Conservation (phyloP, 2,888 invertebrate species). For the Suillia variegata region DNA sequence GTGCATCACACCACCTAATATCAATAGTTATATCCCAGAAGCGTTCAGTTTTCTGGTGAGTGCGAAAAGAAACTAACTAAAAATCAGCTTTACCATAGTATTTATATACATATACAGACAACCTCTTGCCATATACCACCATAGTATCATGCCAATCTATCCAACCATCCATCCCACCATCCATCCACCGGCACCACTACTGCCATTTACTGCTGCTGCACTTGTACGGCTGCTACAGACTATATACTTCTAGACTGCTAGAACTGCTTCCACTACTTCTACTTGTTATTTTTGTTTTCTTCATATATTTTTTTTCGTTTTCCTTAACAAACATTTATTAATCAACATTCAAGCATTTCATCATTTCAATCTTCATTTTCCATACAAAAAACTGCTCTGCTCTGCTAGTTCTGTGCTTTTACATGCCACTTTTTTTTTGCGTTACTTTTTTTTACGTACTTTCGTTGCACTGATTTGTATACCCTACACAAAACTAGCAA, state of each 20-base stretch:
- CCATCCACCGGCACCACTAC: background rate
- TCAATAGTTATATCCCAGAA: constrained; percentile 57
- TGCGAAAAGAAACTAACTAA: constrained; percentile 27
- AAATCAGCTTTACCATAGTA: background rate
- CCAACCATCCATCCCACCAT: background rate
- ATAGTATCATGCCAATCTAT: background rate
- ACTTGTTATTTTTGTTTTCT: background rate
- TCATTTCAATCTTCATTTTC: constrained; percentile 1
- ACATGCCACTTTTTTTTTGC: constrained; percentile 6
- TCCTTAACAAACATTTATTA: background rate
- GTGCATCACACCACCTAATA: constrained; percentile 56
- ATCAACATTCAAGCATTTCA: constrained; percentile 9
- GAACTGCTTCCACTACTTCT: too few species aligned
- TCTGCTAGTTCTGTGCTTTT: background rate
- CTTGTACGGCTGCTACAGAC: too few species aligned
- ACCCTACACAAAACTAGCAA: too few species aligned
- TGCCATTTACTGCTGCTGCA: too few species aligned
- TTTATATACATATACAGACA: too few species aligned
- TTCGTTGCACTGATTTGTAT: too few species aligned
- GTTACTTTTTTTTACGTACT: constrained; percentile 13
- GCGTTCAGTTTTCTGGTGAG: constrained; percentile 58
- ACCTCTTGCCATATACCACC: background rate
- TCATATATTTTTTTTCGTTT: background rate
- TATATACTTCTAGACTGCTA: too few species aligned
- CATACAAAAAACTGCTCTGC: background rate